These are phyloP conservation scores for Arenaria interpres DNA, from an alignment of 2,113 vertebrate genomes.

Conservation along the genomic window DNA sequence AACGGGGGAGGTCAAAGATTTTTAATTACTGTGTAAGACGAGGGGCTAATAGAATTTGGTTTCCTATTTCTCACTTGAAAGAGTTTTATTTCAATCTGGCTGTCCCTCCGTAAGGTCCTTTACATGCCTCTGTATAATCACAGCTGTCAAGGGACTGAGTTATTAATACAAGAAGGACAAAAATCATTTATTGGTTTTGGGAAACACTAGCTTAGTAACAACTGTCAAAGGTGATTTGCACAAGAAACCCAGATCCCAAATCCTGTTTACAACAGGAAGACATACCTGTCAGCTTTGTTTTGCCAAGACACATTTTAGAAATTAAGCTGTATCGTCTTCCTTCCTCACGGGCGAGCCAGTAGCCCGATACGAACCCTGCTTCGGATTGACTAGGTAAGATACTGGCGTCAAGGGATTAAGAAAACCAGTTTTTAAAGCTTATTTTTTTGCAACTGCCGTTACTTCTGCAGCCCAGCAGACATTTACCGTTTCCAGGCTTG, in stretches of 20 bases:
- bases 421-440: background rate
- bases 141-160: background rate
- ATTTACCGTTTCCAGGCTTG: background rate
- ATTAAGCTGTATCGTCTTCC: background rate
- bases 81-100: background rate
- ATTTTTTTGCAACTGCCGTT: background rate
- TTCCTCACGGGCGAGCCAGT: background rate
- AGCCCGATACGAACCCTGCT: background rate
- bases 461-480: background rate
- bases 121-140: background rate
- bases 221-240: slow-evolving; percentile 14
- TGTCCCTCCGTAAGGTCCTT: background rate
- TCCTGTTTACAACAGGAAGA: background rate
- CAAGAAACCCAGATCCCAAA: slow-evolving; percentile 5
- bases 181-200: background rate
- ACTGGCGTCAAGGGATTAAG: background rate
- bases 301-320: background rate
- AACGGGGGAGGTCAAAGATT: background rate
- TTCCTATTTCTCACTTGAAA: background rate
- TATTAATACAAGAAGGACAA: slow-evolving; percentile 18
- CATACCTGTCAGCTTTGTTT: slow-evolving; percentile 10
- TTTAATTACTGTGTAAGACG: slow-evolving; percentile 44
- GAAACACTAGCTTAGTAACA: background rate
- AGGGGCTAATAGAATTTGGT: background rate
- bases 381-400: background rate